These are phyloP conservation scores for Apeira syringaria DNA, from an alignment of 2,888 invertebrate genomes.

Conservation along the genomic window DNA sequence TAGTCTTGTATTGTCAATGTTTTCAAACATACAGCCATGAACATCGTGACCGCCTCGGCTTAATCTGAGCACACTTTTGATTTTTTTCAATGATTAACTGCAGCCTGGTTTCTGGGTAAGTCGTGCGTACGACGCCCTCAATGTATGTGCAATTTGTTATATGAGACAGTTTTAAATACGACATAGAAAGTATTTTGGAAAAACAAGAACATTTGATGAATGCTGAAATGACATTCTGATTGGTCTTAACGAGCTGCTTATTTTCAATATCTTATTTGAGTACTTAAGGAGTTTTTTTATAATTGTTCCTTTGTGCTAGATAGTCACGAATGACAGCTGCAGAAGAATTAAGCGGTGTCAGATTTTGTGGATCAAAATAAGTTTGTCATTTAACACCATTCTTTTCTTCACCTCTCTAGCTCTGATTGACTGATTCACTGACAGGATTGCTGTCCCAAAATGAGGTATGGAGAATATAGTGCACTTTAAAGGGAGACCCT, in stretches of 20 bases:
- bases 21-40: constrained; percentile 11
- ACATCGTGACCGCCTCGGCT: constrained; percentile 14
- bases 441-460: no score
- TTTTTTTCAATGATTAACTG: constrained; percentile 15
- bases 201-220: constrained; percentile 15
- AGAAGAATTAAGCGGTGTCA: no score
- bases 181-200: constrained; percentile 18
- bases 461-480: no score
- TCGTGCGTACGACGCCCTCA: constrained; percentile 34
- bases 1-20: constrained; percentile 15
- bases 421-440: no score
- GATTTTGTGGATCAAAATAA: no score
- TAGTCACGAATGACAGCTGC: no score
- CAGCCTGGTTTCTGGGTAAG: constrained; percentile 25
- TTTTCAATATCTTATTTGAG: no score
- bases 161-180: constrained; percentile 18
- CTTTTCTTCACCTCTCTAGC: no score
- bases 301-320: no score
- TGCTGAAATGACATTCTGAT: constrained; percentile 12
- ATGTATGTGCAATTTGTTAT: constrained; percentile 19
- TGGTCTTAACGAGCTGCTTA: constrained; percentile 10
- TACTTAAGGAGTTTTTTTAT: no score
- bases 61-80: constrained; percentile 15
- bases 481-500: no score
- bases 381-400: no score